These are phyloP conservation scores for Coleophora deauratella DNA, from an alignment of 2,888 invertebrate species.

Conservation along the genomic window DNA sequence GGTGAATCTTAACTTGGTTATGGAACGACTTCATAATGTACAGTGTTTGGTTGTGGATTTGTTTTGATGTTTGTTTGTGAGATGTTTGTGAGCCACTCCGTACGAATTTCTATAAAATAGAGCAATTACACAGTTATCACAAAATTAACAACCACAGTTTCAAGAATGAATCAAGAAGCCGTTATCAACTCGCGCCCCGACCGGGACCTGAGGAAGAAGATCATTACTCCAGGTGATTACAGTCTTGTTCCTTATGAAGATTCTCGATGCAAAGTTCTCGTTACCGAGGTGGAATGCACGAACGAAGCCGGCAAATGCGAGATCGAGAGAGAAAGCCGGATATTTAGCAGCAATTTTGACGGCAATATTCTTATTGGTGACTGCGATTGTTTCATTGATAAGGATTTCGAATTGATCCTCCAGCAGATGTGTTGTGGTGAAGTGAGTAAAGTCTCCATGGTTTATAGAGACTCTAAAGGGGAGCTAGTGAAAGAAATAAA, in stretches of 20 bases:
- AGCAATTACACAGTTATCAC: no score
- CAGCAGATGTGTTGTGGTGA: slow-evolving; percentile 70
- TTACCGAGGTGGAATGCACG: slow-evolving; percentile 41
- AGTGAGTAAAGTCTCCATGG: slow-evolving; percentile 45
- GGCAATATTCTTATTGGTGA: slow-evolving; percentile 68
- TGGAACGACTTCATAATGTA: no score
- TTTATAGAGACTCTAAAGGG: slow-evolving; percentile 41
- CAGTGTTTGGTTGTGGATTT: no score
- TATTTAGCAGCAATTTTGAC: slow-evolving; percentile 48
- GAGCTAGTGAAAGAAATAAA: slow-evolving; percentile 41
- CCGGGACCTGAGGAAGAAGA: slow-evolving; percentile 49
- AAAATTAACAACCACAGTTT: neutral
- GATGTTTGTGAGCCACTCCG: no score
- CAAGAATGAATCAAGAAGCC: slow-evolving; percentile 26
- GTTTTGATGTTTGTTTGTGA: no score
- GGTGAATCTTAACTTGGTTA: no score
- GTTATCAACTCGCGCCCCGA: slow-evolving; percentile 44
- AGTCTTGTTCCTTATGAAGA: slow-evolving; percentile 58
- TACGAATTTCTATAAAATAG: no score
- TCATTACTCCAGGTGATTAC: slow-evolving; percentile 52
- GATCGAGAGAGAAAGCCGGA: slow-evolving; percentile 43
- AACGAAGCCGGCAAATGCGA: slow-evolving; percentile 34
- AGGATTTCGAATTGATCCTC: slow-evolving; percentile 67
- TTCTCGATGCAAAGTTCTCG: slow-evolving; percentile 47
- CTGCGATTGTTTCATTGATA: slow-evolving; percentile 60